A percentile compares a stretch with the other conserved stretches of the same genome.
phyloP scores from a whole-genome alignment of 2,113 vertebrate genomes.

The Antennarius striatus region DNA sequence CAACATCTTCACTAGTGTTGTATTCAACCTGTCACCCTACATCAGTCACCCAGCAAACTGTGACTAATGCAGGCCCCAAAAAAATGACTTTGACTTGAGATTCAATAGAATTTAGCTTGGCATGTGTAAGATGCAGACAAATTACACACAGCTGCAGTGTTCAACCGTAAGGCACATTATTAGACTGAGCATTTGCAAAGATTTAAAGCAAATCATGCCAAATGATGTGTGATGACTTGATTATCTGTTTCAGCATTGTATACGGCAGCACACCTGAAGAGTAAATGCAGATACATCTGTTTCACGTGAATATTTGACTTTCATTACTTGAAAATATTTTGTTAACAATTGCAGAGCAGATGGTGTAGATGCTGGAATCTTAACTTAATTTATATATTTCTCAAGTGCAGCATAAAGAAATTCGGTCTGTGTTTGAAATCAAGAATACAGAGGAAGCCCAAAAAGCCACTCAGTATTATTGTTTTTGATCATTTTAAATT shows the following conservation, averaged over 20 bases:
- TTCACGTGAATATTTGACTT: neutral
- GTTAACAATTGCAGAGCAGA: conserved; percentile 14
- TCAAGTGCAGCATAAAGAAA: neutral
- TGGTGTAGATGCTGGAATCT: conserved; percentile 14
- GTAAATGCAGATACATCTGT: conserved; percentile 1
- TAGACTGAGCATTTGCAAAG: too few species aligned
- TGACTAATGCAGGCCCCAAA: neutral
- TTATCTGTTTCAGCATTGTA: neutral
- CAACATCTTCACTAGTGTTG: neutral
- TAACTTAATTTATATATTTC: conserved; percentile 13
- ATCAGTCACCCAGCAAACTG: neutral
- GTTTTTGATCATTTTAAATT: too few species aligned
- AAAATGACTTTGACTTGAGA: neutral
- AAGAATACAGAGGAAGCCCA: neutral
- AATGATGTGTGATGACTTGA: neutral
- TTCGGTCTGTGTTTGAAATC: neutral
- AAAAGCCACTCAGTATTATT: neutral
- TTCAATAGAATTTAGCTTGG: too few species aligned
- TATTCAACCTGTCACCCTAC: conserved; percentile 1
- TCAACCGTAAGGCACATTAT: neutral
- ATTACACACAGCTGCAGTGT: too few species aligned
- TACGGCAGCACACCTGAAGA: neutral
- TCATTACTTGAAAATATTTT: neutral
- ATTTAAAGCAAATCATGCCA: neutral
- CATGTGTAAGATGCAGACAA: too few species aligned